Conservation (phyloP, 2,888 invertebrate genomes). For the Dryobotodes eremita region DNA sequence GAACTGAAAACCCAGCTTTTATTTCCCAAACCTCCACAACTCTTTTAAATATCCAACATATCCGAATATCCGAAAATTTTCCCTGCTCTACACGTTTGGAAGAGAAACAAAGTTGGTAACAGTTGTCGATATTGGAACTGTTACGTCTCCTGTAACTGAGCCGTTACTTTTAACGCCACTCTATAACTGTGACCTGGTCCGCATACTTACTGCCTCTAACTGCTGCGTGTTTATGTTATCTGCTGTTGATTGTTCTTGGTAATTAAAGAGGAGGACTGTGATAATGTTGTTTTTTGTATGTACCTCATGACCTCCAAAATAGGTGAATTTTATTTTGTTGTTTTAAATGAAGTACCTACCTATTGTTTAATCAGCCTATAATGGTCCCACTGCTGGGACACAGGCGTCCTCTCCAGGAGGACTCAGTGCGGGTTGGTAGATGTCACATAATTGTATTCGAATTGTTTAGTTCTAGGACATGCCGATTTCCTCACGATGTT, state of each 20-base stretch:
- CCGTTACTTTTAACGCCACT: conserved; percentile 75
- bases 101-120: conserved; percentile 68
- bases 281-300: conserved; percentile 13
- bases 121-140: conserved; percentile 72
- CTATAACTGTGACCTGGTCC: conserved; percentile 65
- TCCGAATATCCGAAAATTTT: conserved; percentile 31
- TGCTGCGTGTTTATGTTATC: conserved; percentile 57
- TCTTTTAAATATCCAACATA: conserved; percentile 32
- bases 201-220: conserved; percentile 59
- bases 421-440: neutral
- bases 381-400: neutral
- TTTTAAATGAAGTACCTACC: neutral
- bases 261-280: conserved; percentile 42
- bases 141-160: conserved; percentile 75
- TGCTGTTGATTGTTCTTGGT: conserved; percentile 52
- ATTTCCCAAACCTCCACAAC: conserved; percentile 11
- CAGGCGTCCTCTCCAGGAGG: neutral
- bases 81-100: conserved; percentile 61
- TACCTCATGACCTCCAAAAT: neutral
- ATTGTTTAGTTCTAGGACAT: neutral
- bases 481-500: neutral
- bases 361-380: neutral
- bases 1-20: neutral
- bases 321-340: neutral
- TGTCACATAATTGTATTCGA: neutral